These are phyloP conservation scores for Ditylenchus weischeri DNA, from an alignment of 2,888 invertebrate species.

Conservation along the genomic window DNA sequence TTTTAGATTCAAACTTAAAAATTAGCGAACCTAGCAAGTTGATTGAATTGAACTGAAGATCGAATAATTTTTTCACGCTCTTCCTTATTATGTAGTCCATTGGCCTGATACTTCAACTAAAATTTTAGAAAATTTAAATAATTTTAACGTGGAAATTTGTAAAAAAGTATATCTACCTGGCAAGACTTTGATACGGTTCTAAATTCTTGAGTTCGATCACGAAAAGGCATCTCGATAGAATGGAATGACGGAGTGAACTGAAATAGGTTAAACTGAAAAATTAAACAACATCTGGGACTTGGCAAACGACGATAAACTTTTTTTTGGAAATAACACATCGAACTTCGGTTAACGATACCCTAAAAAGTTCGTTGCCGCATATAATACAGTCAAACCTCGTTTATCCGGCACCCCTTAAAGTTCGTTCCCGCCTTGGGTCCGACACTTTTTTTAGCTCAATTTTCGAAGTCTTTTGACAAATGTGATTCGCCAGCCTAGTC, in stretches of 20 bases:
- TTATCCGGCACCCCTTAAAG: too few relatives aligned
- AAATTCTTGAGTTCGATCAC: constrained; percentile 57
- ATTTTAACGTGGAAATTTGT: background rate
- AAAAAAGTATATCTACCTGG: constrained; percentile 39
- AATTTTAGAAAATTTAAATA: constrained; percentile 22
- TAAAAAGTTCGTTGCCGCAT: too few relatives aligned
- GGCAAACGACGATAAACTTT: too few relatives aligned
- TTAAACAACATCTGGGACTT: too few relatives aligned
- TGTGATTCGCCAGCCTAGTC: too few relatives aligned
- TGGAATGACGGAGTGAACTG: background rate
- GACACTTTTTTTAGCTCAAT: too few relatives aligned
- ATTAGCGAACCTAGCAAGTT: constrained; percentile 46
- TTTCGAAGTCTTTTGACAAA: too few relatives aligned
- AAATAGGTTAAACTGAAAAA: background rate
- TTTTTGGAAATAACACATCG: too few relatives aligned
- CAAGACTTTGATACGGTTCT: constrained; percentile 53
- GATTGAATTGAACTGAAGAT: constrained; percentile 55
- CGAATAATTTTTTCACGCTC: constrained; percentile 41
- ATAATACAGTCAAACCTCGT: too few relatives aligned
- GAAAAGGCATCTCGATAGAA: constrained; percentile 51
- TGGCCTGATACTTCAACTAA: constrained; percentile 50
- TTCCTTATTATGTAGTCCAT: constrained; percentile 33
- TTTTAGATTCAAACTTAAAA: background rate
- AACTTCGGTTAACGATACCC: too few relatives aligned
- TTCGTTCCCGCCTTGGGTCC: too few relatives aligned